Conservation (phyloP, 2,888 invertebrate species). For the Nemapogon koenigi region DNA sequence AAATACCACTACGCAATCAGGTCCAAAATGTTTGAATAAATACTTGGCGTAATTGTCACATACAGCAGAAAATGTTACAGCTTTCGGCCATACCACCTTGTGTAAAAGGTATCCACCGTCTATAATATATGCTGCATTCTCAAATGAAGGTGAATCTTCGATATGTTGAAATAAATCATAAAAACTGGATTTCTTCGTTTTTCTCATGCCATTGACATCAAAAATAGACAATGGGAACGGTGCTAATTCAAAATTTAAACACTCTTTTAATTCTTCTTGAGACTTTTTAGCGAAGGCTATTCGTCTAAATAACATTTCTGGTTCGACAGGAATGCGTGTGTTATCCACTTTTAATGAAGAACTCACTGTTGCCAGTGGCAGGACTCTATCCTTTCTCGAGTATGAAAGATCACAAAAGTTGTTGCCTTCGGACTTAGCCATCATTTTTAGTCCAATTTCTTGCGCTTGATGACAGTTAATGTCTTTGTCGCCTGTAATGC, state of each 20-base stretch:
- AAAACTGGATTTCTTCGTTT: too few species aligned
- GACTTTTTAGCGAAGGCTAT: slow-evolving; percentile 19
- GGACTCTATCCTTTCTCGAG: slow-evolving; percentile 24
- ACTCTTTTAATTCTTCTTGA: slow-evolving; percentile 21
- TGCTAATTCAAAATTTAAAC: too few species aligned
- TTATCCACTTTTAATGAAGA: slow-evolving; percentile 21
- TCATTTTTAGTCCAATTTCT: too few species aligned
- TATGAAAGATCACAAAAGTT: too few species aligned
- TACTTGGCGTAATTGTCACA: too few species aligned
- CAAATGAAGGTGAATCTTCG: slow-evolving; percentile 13
- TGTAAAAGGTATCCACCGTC: slow-evolving; percentile 22
- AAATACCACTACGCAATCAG: too few species aligned
- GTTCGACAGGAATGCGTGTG: slow-evolving; percentile 19
- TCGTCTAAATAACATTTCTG: slow-evolving; percentile 20
- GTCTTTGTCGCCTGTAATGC: too few species aligned
- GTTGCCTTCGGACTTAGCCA: too few species aligned
- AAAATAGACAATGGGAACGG: too few species aligned
- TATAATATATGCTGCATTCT: slow-evolving; percentile 16
- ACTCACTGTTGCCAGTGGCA: slow-evolving; percentile 20
- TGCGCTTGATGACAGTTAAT: too few species aligned
- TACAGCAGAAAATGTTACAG: slow-evolving; percentile 17
- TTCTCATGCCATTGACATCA: too few species aligned
- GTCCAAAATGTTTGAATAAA: too few species aligned
- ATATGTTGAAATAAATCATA: slow-evolving; percentile 16
- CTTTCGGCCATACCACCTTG: slow-evolving; percentile 19